Conservation (phyloP, 2,113 vertebrate genomes). For the Myrmecophaga tridactyla region DNA sequence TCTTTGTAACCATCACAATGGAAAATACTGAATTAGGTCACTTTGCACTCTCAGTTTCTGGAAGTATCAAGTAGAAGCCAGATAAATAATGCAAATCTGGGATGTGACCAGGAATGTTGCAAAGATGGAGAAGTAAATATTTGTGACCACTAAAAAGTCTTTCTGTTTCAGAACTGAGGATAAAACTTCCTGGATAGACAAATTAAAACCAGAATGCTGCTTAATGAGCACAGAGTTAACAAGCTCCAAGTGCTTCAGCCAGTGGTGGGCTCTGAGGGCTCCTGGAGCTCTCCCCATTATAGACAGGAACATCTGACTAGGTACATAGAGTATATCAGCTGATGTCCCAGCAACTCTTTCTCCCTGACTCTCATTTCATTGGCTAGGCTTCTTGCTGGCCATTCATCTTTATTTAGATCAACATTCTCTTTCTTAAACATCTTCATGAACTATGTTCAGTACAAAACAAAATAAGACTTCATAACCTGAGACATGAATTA, state of each 20-base stretch:
- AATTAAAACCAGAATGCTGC: not conserved
- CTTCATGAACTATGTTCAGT: not conserved
- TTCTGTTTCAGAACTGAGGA: not conserved
- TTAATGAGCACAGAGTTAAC: not conserved
- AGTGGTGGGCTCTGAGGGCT: accelerated
- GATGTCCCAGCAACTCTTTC: not conserved
- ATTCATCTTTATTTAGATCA: not conserved
- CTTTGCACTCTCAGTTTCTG: not conserved
- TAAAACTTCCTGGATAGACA: not conserved
- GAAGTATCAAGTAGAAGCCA: not conserved
- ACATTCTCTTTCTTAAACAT: not conserved
- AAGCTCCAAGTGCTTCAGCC: not conserved
- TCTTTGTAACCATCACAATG: not conserved
- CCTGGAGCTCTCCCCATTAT: not conserved
- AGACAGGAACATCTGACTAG: not conserved
- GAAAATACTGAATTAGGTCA: not conserved
- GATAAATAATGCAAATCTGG: not conserved
- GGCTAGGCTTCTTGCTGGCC: not conserved
- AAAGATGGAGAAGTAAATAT: not conserved
- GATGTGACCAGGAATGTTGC: not conserved
- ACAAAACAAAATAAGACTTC: not conserved
- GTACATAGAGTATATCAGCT: not conserved
- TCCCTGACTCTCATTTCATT: not conserved
- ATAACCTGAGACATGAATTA: not conserved
- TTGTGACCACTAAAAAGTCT: not conserved